These are phyloP conservation scores for Actinia tenebrosa DNA, from an alignment of 64 coral and sea anemone genomes.

Conservation along the genomic window DNA sequence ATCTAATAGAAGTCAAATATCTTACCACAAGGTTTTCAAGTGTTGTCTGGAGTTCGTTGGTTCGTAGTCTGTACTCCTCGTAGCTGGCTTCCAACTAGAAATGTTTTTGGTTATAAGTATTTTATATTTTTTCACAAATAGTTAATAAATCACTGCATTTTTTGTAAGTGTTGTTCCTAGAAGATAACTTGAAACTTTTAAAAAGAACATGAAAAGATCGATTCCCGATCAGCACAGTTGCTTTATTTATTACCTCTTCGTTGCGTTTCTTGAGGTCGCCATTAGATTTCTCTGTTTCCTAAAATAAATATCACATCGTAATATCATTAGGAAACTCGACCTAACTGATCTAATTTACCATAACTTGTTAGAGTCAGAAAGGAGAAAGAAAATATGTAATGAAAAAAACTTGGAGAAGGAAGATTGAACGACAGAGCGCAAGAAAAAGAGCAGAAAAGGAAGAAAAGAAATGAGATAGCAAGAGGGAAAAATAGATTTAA, in stretches of 20 bases:
- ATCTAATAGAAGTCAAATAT: not conserved
- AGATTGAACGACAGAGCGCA: not conserved
- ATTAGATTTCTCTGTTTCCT: constrained; percentile 47
- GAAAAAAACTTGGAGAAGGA: not conserved
- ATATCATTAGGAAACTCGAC: not conserved
- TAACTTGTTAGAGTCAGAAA: not conserved
- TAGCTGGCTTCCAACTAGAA: constrained; percentile 64
- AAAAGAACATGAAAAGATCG: too few species aligned
- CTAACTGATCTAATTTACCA: too few species aligned
- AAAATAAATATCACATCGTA: not conserved
- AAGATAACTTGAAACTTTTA: too few species aligned
- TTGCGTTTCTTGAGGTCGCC: constrained; percentile 40
- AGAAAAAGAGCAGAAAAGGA: not conserved
- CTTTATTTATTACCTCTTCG: constrained; percentile 29
- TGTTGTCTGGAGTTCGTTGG: constrained; percentile 84
- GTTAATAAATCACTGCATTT: too few species aligned
- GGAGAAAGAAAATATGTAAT: not conserved
- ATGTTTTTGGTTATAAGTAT: not conserved
- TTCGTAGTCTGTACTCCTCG: constrained; percentile 86
- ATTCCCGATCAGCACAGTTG: not conserved
- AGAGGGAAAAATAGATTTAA: too few species aligned
- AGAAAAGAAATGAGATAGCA: not conserved
- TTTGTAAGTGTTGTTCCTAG: too few species aligned
- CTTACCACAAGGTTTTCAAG: constrained; percentile 93
- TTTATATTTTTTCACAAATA: not conserved